Percentiles rank a stretch among this genome's conserved stretches.
Conservation (phyloP, 1,140 invertebrate species). For the Thaumetopoea pityocampa region DNA sequence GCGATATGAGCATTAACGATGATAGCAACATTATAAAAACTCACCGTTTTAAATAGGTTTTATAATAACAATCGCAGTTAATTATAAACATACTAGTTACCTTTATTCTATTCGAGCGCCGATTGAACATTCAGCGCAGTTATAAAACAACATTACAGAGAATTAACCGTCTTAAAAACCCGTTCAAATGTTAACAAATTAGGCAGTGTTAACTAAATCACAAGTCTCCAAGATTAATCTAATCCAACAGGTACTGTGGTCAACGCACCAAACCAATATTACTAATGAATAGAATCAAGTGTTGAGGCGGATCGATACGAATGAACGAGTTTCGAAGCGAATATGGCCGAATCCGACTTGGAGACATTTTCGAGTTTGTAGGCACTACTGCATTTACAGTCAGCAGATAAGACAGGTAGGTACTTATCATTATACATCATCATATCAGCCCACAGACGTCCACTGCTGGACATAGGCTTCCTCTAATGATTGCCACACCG, state of each 20-base stretch:
- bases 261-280: constrained; percentile 6
- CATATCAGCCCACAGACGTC: no score
- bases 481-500: no score
- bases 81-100: constrained; percentile 10
- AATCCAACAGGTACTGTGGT: constrained; percentile 8
- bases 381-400: no score
- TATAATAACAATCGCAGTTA: constrained; percentile 5
- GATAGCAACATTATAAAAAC: constrained; percentile 7
- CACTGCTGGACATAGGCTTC: no score
- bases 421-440: no score
- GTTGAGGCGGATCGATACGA: constrained; percentile 8
- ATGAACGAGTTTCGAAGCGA: constrained; percentile 4
- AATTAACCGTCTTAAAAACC: constrained; percentile 25
- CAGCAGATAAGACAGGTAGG: no score
- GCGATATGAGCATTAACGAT: constrained; percentile 8
- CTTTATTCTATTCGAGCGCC: neutral
- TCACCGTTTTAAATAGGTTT: constrained; percentile 5
- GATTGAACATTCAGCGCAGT: constrained; percentile 1
- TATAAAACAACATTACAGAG: constrained; percentile 19
- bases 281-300: constrained; percentile 3
- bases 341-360: neutral
- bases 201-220: constrained; percentile 18
- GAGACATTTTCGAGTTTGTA: no score
- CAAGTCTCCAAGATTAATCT: constrained; percentile 4
- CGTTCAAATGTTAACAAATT: constrained; percentile 21